Evolutionary conservation across 2,113 vertebrate species (phyloP).

Genomic region (Dasyurus viverrinus): DNA sequence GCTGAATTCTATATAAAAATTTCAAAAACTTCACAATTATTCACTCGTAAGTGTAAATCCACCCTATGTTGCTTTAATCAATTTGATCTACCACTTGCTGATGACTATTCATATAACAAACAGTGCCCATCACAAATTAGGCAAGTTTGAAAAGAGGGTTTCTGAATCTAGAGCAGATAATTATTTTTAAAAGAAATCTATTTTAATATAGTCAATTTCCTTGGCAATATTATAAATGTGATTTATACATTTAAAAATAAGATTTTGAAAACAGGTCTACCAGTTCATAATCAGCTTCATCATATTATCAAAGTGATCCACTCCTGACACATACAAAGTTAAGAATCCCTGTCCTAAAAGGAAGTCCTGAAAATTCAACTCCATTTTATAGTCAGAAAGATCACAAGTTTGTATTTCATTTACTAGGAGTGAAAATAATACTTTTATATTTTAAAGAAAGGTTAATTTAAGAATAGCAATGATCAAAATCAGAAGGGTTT

Average conservation of each 20-base stretch:
- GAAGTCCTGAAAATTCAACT: background rate
- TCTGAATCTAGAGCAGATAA: background rate
- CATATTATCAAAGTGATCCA: background rate
- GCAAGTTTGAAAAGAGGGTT: background rate
- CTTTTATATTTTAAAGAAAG: background rate
- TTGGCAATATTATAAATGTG: background rate
- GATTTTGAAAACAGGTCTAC: background rate
- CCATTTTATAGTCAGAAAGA: background rate
- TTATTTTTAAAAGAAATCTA: background rate
- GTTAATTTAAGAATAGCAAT: background rate
- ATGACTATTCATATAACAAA: background rate
- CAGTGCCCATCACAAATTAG: background rate
- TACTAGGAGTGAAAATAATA: background rate
- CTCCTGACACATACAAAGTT: background rate
- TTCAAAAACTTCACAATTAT: conserved; percentile 27
- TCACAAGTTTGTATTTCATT: background rate
- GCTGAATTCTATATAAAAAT: background rate
- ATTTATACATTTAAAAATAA: background rate
- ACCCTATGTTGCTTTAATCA: background rate
- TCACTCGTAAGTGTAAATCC: background rate
- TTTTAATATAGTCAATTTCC: background rate
- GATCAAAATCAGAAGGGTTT: background rate
- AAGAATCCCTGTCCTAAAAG: background rate
- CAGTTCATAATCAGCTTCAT: background rate
- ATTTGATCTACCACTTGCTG: background rate